phyloP scores from a whole-genome alignment of 2,797 vertebrate species.

The Falco concolor region DNA sequence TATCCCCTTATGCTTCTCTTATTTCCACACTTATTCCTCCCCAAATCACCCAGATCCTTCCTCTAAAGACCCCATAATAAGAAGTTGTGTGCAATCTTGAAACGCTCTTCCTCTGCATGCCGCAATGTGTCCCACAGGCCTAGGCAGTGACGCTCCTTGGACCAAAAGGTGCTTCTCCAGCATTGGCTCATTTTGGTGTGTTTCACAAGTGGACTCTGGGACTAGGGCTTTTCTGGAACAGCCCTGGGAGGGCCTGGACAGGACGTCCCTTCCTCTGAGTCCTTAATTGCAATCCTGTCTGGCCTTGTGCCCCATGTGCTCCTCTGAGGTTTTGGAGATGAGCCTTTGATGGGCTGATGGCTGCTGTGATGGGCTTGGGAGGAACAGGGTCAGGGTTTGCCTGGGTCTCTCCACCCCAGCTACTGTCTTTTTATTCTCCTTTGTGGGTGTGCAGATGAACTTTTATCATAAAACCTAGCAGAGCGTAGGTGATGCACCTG shows the following conservation, averaged over 20 bases:
- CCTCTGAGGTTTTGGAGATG: not conserved
- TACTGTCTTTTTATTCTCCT: not conserved
- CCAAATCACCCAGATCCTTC: not conserved
- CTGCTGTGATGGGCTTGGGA: not conserved
- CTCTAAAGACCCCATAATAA: not conserved
- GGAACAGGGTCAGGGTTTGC: not conserved
- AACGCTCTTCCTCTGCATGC: not conserved
- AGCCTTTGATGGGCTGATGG: not conserved
- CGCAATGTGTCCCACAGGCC: not conserved
- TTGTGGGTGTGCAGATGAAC: not conserved
- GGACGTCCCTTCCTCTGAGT: not conserved
- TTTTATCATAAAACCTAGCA: not conserved
- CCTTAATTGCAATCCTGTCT: not conserved
- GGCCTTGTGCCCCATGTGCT: not conserved
- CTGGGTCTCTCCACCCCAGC: not conserved
- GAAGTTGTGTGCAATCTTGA: not conserved
- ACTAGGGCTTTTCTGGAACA: not conserved
- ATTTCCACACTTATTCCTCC: not conserved
- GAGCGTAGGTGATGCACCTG: not conserved
- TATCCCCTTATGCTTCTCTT: not conserved
- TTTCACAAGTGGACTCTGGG: not conserved
- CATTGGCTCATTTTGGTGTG: not conserved
- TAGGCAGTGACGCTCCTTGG: accelerated
- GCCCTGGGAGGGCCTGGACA: accelerated
- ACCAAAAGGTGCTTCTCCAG: not conserved